These are phyloP conservation scores for Ormyrus nitidulus DNA, from an alignment of 2,888 invertebrate species.

Conservation along the genomic window DNA sequence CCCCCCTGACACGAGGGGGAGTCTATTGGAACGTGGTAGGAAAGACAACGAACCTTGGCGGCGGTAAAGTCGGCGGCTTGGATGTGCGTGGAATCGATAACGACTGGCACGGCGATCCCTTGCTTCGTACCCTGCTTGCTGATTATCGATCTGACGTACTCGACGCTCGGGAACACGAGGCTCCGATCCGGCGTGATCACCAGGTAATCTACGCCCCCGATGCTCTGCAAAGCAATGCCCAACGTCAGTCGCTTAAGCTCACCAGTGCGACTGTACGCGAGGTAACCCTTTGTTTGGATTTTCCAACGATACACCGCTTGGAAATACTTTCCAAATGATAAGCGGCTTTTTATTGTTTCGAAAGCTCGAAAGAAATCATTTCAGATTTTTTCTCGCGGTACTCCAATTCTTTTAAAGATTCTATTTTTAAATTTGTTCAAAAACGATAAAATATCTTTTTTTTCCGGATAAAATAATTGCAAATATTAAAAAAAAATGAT, in stretches of 20 bases:
- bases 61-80: slow-evolving; percentile 82
- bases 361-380: not conserved
- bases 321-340: too few relatives aligned
- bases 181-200: slow-evolving; percentile 80
- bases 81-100: slow-evolving; percentile 80
- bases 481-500: not conserved
- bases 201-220: slow-evolving; percentile 78
- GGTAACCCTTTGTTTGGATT: not conserved
- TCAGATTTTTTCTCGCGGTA: not conserved
- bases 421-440: not conserved
- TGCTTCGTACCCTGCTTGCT: slow-evolving; percentile 83
- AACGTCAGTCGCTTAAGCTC: too few relatives aligned
- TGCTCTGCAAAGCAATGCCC: slow-evolving; percentile 71
- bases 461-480: not conserved
- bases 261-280: not conserved
- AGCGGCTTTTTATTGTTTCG: not conserved
- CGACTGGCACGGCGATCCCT: slow-evolving; percentile 79
- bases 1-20: too few relatives aligned
- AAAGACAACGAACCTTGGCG: slow-evolving; percentile 77
- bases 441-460: not conserved
- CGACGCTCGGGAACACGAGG: slow-evolving; percentile 81
- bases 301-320: not conserved
- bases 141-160: slow-evolving; percentile 82
- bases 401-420: not conserved
- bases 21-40: not conserved